phyloP scores from a whole-genome alignment of 1,140 invertebrate species.

The Macrosteles quadrilineatus region DNA sequence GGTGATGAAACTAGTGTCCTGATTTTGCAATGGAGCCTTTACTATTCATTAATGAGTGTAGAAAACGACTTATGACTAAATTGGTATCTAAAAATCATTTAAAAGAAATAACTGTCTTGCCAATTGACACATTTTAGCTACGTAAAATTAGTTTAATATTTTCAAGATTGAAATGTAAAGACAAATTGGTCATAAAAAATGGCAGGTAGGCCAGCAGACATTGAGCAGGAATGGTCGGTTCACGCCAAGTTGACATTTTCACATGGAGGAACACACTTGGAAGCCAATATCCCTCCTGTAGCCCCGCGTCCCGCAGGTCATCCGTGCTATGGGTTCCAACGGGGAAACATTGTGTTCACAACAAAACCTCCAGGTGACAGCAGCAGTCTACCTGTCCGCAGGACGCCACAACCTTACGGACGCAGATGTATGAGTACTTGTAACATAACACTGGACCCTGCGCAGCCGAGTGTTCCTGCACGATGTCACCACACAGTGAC shows the following conservation, averaged over 20 bases:
- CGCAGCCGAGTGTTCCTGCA: background rate
- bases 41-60: too few species aligned
- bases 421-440: slow-evolving; percentile 65
- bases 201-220: slow-evolving; percentile 6
- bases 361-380: slow-evolving; percentile 50
- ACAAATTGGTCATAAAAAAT: background rate
- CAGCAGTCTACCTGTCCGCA: slow-evolving; percentile 34
- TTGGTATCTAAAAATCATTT: too few species aligned
- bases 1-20: too few species aligned
- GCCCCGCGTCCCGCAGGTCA: background rate
- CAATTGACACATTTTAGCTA: too few species aligned
- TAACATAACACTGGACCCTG: slow-evolving; percentile 59
- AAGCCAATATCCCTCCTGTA: slow-evolving; percentile 20
- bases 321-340: slow-evolving; percentile 52
- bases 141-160: too few species aligned
- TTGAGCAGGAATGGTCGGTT: slow-evolving; percentile 58
- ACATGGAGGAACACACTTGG: slow-evolving; percentile 41
- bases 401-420: slow-evolving; percentile 49
- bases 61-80: too few species aligned
- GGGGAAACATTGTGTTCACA: slow-evolving; percentile 58
- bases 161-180: too few species aligned
- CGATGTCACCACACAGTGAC: slow-evolving; percentile 38
- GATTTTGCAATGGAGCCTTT: too few species aligned
- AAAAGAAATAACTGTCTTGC: too few species aligned
- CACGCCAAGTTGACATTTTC: slow-evolving; percentile 62